phyloP scores from a whole-genome alignment of 2,113 vertebrate genomes.

The Turnix velox region DNA sequence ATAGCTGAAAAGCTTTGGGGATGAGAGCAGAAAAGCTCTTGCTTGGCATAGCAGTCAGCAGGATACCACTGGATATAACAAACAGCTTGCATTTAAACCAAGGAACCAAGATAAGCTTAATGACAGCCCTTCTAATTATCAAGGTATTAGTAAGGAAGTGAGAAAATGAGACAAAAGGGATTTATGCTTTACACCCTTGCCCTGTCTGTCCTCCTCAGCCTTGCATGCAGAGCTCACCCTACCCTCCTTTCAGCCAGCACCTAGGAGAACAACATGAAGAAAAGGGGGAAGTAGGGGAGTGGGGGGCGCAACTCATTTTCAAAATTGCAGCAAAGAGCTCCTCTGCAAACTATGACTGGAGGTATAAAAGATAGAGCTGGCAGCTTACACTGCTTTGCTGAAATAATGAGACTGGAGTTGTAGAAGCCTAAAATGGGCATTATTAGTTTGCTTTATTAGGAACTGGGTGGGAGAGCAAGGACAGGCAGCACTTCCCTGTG shows the following conservation, averaged over 20 bases:
- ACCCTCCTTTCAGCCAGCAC: neutral
- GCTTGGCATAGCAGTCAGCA: neutral
- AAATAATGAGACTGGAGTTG: constrained; percentile 37
- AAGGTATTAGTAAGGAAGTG: neutral
- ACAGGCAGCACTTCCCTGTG: neutral
- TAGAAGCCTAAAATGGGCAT: constrained; percentile 30
- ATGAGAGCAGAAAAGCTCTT: neutral
- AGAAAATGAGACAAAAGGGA: constrained; percentile 3
- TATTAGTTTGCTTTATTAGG: constrained; percentile 24
- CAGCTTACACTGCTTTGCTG: constrained; percentile 1
- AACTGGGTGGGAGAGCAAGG: neutral
- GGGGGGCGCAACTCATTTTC: neutral
- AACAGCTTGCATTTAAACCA: neutral
- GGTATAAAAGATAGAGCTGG: constrained; percentile 12
- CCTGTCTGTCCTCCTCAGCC: neutral
- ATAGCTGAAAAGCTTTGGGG: neutral
- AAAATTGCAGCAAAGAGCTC: constrained; percentile 18
- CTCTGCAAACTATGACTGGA: neutral
- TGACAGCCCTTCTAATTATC: neutral
- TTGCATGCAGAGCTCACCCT: neutral
- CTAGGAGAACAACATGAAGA: neutral
- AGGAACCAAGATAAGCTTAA: neutral
- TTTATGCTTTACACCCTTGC: neutral
- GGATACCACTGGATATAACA: neutral
- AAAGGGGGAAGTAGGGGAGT: neutral